Evolutionary conservation across 2,113 vertebrate species (phyloP).

Genomic region (Macrotis lagotis): DNA sequence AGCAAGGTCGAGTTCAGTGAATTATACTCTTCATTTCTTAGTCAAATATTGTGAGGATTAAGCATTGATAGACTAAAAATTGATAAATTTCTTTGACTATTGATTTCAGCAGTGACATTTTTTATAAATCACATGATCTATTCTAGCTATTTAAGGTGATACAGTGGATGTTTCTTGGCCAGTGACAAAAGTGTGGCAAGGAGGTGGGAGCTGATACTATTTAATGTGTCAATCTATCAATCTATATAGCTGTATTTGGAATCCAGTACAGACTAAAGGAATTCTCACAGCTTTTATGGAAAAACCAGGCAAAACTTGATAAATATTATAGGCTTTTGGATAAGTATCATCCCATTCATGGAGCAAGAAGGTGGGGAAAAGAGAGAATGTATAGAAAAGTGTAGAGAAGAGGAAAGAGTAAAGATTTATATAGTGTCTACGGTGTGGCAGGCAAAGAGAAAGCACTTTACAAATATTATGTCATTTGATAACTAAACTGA

Average conservation of each 20-base stretch:
- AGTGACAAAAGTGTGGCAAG: background rate
- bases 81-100: background rate
- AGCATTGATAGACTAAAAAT: slow-evolving; percentile 45
- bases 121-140: slow-evolving; percentile 33
- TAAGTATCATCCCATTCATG: background rate
- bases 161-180: background rate
- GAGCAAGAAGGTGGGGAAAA: background rate
- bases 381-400: background rate
- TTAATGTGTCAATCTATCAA: background rate
- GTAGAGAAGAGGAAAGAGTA: background rate
- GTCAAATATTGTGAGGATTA: slow-evolving; percentile 47
- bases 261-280: background rate
- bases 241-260: background rate
- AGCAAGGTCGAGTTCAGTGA: background rate
- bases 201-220: background rate
- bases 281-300: background rate
- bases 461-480: background rate
- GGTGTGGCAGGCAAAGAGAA: background rate
- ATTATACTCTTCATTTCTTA: background rate
- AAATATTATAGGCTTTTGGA: background rate
- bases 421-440: background rate
- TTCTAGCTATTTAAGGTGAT: slow-evolving; percentile 35
- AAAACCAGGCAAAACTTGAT: background rate
- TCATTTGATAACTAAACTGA: background rate
- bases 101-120: slow-evolving; percentile 53